Conservation (phyloP, 2,888 invertebrate species). For the Morpho deidamia region DNA sequence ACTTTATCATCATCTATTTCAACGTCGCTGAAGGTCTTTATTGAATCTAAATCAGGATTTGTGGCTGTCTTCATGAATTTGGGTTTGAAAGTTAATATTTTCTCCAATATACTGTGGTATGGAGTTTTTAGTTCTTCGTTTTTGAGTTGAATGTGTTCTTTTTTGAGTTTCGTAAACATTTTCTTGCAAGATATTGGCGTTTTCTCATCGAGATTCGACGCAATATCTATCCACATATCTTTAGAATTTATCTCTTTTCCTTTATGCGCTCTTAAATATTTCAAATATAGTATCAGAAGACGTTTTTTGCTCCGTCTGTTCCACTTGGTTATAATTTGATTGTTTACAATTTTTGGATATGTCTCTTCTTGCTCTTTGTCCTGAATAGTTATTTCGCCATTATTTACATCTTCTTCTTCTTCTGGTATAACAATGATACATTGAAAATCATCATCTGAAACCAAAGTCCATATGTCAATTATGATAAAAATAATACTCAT, state of each 20-base stretch:
- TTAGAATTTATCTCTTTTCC: slow-evolving; percentile 43
- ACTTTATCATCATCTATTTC: slow-evolving; percentile 45
- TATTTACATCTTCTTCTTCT: slow-evolving; percentile 46
- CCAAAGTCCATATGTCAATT: neutral
- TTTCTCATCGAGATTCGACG: slow-evolving; percentile 44
- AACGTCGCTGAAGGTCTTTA: slow-evolving; percentile 45
- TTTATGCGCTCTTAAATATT: slow-evolving; percentile 48
- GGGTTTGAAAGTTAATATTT: slow-evolving; percentile 46
- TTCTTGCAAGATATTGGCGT: slow-evolving; percentile 45
- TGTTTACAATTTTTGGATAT: slow-evolving; percentile 11
- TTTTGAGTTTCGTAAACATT: slow-evolving; percentile 52
- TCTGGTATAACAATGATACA: slow-evolving; percentile 70
- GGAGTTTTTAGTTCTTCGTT: slow-evolving; percentile 27
- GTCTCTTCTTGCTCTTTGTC: slow-evolving; percentile 22
- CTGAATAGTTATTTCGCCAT: slow-evolving; percentile 40
- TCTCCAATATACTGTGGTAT: slow-evolving; percentile 43
- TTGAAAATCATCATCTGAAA: slow-evolving; percentile 64
- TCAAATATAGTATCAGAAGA: slow-evolving; percentile 48
- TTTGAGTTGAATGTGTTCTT: slow-evolving; percentile 35
- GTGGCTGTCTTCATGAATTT: slow-evolving; percentile 40
- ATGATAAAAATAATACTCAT: too few relatives aligned
- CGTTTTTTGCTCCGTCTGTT: slow-evolving; percentile 47
- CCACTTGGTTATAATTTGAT: slow-evolving; percentile 42
- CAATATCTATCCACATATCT: slow-evolving; percentile 58
- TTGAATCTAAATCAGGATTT: slow-evolving; percentile 34